Conservation (phyloP, 2,797 vertebrate genomes). For the Myotis myotis region DNA sequence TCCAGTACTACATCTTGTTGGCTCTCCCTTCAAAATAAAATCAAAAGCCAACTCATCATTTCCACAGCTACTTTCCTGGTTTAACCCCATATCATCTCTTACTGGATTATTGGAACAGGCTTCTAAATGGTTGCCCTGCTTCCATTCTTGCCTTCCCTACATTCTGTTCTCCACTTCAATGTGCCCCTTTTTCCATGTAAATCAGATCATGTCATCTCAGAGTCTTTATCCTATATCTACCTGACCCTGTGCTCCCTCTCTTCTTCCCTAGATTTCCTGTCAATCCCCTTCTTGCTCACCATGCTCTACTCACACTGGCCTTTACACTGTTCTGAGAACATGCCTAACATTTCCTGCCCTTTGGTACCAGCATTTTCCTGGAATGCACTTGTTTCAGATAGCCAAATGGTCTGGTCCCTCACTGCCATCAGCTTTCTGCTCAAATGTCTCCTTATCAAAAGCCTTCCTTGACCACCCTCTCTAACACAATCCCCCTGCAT, state of each 20-base stretch:
- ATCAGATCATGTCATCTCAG: not conserved
- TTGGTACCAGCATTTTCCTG: not conserved
- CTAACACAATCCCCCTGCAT: not conserved
- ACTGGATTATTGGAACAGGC: not conserved
- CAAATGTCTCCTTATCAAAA: not conserved
- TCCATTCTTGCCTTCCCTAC: not conserved
- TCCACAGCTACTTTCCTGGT: not conserved
- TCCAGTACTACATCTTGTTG: not conserved
- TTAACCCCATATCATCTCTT: not conserved
- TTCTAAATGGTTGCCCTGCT: not conserved
- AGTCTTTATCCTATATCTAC: not conserved
- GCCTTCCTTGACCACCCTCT: not conserved
- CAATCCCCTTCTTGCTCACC: not conserved
- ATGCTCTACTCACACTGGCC: not conserved
- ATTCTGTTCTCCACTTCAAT: not conserved
- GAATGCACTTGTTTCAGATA: not conserved
- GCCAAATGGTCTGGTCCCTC: not conserved
- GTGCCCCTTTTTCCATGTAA: not conserved
- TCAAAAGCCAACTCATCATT: not conserved
- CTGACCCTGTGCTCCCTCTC: not conserved
- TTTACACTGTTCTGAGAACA: not conserved
- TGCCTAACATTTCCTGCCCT: conserved; percentile 11
- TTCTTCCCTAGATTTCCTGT: not conserved
- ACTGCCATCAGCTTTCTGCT: not conserved
- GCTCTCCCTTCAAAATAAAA: conserved; percentile 32